A percentile compares a stretch with the other conserved stretches of the same genome.
Evolutionary conservation across 2,797 vertebrate genomes (phyloP).

Genomic region (Chloroceryle inda): DNA sequence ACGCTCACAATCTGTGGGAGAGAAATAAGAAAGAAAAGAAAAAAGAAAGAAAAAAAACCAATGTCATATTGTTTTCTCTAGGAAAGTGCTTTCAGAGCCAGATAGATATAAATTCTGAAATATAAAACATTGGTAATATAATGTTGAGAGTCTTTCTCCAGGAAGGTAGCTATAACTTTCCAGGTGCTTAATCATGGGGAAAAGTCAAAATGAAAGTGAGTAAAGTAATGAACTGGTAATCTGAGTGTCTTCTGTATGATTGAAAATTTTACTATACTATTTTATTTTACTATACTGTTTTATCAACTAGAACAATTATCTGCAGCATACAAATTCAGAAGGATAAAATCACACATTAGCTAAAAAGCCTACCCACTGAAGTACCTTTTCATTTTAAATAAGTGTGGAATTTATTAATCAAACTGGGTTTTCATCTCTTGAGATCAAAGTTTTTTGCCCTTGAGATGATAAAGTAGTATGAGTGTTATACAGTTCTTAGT

Average conservation of each 20-base stretch:
- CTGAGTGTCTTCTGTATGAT: background rate
- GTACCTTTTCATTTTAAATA: background rate
- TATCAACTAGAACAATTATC: background rate
- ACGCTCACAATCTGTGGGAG: conserved; percentile 92
- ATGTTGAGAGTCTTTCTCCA: background rate
- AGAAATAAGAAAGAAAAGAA: conserved; percentile 47
- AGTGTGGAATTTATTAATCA: background rate
- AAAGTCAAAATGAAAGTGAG: background rate
- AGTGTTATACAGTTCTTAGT: background rate
- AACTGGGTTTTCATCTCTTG: background rate
- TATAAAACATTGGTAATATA: background rate
- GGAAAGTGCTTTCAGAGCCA: background rate
- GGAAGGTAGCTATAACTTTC: background rate
- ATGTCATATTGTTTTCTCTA: background rate
- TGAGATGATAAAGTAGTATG: background rate
- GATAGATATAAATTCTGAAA: background rate
- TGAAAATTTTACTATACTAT: background rate
- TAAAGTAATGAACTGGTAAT: background rate
- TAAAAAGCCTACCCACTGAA: background rate
- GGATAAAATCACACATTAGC: background rate
- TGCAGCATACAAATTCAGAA: background rate
- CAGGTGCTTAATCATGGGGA: background rate
- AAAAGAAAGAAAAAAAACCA: background rate
- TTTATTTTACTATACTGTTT: background rate
- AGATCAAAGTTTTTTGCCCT: background rate